A percentile compares a stretch with the other conserved stretches of the same genome.
phyloP scores from a whole-genome alignment of 2,113 vertebrate genomes.

The Furnarius figulus region DNA sequence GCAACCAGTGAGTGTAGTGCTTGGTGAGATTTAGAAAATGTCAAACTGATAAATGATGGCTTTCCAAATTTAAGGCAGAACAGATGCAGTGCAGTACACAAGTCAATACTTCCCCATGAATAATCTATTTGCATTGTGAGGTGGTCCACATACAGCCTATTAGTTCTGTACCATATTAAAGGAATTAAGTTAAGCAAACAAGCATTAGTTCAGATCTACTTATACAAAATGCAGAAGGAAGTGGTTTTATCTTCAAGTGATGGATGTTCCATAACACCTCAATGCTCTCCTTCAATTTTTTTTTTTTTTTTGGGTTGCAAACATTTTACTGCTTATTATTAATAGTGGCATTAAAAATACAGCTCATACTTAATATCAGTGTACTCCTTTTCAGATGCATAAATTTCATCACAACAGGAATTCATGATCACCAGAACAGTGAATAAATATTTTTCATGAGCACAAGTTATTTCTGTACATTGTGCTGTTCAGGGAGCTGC shows the following conservation, averaged over 20 bases:
- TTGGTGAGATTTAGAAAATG: background rate
- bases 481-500: background rate
- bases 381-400: background rate
- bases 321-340: background rate
- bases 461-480: background rate
- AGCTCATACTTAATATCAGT: background rate
- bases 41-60: constrained; percentile 23
- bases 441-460: background rate
- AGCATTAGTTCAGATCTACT: background rate
- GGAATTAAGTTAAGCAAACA: background rate
- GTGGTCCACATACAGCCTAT: background rate
- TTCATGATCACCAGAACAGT: background rate
- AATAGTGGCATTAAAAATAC: background rate
- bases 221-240: background rate
- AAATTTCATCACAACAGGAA: background rate
- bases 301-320: background rate
- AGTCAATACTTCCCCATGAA: constrained; percentile 30
- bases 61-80: constrained; percentile 35
- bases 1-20: background rate
- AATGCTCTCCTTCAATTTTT: background rate
- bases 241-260: background rate
- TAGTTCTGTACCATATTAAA: background rate
- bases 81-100: background rate
- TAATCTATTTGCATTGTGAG: background rate
- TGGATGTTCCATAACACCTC: background rate